Percentiles rank a stretch among this genome's conserved stretches.
phyloP scores from a whole-genome alignment of 2,113 vertebrate species.

The Melanocharis versteri region DNA sequence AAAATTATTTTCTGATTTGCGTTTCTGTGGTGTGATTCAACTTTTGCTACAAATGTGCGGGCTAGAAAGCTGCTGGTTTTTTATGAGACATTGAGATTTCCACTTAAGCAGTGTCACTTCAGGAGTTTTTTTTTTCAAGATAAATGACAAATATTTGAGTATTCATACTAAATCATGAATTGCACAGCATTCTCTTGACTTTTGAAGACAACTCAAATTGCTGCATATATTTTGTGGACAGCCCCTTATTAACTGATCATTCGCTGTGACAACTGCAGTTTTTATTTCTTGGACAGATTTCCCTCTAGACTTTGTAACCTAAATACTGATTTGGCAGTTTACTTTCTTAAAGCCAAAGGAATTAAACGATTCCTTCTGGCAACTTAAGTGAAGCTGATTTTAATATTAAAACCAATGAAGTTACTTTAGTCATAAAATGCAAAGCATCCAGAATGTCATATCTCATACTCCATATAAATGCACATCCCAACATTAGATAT shows the following conservation, averaged over 20 bases:
- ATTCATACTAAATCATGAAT: not conserved
- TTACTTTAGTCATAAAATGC: not conserved
- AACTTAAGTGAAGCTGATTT: not conserved
- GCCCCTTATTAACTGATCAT: not conserved
- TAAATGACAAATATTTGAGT: not conserved
- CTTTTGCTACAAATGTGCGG: not conserved
- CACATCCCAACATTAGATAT: not conserved
- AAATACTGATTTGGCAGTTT: not conserved
- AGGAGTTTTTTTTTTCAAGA: not conserved
- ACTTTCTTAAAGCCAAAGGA: not conserved
- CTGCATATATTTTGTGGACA: not conserved
- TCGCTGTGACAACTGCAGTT: not conserved
- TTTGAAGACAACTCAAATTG: not conserved
- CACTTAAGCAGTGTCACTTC: not conserved
- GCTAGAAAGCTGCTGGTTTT: not conserved
- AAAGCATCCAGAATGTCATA: not conserved
- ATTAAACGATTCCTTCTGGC: not conserved
- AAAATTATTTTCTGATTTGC: not conserved
- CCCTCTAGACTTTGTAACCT: not conserved
- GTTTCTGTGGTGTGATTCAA: not conserved
- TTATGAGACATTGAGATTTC: not conserved
- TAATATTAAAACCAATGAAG: not conserved
- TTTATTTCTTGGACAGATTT: constrained; percentile 8
- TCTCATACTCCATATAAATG: not conserved
- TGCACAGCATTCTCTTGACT: not conserved